Conservation (phyloP, 2,797 vertebrate genomes). For the Luscinia luscinia region DNA sequence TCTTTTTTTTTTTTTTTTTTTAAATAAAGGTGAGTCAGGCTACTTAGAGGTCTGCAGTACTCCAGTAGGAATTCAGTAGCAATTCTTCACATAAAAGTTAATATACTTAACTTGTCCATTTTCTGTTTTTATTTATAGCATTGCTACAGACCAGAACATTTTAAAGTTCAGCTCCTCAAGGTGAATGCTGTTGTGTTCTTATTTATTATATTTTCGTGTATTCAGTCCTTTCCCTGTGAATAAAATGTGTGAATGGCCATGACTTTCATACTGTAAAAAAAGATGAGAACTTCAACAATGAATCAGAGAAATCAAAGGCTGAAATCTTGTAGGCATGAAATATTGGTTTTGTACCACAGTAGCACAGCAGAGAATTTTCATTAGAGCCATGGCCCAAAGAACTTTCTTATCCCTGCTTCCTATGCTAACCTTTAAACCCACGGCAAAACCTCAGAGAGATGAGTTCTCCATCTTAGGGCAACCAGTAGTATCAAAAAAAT, state of each 20-base stretch:
- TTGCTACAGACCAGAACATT: not conserved
- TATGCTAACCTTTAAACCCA: not conserved
- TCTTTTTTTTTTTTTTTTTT: not conserved
- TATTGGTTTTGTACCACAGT: not conserved
- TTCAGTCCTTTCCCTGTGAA: not conserved
- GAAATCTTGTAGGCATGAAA: not conserved
- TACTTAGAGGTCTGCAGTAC: not conserved
- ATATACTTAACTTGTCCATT: not conserved
- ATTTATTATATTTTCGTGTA: not conserved
- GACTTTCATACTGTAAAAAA: slow-evolving; percentile 5
- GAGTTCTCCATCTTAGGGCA: not conserved
- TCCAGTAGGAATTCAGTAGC: not conserved
- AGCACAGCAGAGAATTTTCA: not conserved
- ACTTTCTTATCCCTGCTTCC: not conserved
- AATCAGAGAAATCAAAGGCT: slow-evolving; percentile 4
- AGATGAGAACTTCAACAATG: not conserved
- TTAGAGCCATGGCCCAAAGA: not conserved
- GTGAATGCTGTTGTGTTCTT: not conserved
- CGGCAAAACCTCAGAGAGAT: not conserved
- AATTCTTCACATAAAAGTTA: not conserved
- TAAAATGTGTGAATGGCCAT: slow-evolving; percentile 1
- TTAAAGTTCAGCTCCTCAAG: not conserved
- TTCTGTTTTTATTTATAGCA: not conserved
- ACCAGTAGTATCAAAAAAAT: not conserved
- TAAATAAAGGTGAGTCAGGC: not conserved